These are phyloP conservation scores for Cephalopachus bancanus DNA, from an alignment of 2,797 vertebrate species.

Conservation along the genomic window DNA sequence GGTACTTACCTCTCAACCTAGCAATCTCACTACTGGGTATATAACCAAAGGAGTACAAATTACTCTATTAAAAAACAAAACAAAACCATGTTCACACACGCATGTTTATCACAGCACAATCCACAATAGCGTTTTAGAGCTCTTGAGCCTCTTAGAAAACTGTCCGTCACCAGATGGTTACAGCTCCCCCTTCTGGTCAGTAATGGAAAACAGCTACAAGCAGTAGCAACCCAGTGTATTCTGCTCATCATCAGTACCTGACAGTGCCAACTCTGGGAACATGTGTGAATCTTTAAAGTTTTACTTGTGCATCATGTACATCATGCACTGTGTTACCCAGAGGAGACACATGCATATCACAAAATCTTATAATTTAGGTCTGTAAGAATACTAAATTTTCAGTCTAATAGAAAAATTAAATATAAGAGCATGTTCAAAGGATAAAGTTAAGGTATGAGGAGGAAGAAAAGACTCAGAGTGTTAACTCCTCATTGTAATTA, in stretches of 20 bases:
- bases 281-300: neutral
- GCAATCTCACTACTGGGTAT: too few species aligned
- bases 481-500: neutral
- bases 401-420: constrained; percentile 41
- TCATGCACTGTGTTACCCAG: neutral
- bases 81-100: too few species aligned
- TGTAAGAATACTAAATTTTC: constrained; percentile 23
- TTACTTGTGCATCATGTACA: neutral
- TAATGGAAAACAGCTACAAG: constrained; percentile 8
- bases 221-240: neutral
- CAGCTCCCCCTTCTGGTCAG: neutral
- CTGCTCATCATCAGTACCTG: neutral
- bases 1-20: too few species aligned
- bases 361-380: constrained; percentile 8
- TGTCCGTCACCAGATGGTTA: neutral
- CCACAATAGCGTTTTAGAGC: neutral
- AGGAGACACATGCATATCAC: neutral
- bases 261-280: neutral
- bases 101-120: too few species aligned
- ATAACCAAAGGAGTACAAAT: too few species aligned
- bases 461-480: neutral
- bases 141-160: neutral
- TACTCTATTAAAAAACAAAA: too few species aligned
- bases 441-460: constrained; percentile 1
- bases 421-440: neutral